phyloP scores from a whole-genome alignment of 2,888 invertebrate species.

The Leptinotarsa rubiginosa region DNA sequence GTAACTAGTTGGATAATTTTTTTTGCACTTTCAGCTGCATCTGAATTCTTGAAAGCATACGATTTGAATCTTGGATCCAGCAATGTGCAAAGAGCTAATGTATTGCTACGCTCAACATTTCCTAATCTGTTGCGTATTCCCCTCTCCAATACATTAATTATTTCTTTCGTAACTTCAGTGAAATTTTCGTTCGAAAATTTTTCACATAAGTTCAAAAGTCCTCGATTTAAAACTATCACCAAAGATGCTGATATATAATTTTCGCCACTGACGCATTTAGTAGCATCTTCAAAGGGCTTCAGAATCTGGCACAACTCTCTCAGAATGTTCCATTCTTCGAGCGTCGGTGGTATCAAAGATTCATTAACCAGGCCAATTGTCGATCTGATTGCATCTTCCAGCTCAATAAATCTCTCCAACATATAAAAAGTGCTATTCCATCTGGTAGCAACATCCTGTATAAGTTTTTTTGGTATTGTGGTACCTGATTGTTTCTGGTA shows the following conservation, averaged over 20 bases:
- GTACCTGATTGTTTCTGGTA: slow-evolving; percentile 28
- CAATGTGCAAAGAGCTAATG: slow-evolving; percentile 37
- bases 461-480: slow-evolving; percentile 31
- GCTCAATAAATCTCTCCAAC: slow-evolving; percentile 30
- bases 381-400: slow-evolving; percentile 30
- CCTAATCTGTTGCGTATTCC: slow-evolving; percentile 34
- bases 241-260: slow-evolving; percentile 46
- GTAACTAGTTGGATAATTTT: not conserved
- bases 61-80: slow-evolving; percentile 42
- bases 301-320: slow-evolving; percentile 28
- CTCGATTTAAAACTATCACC: slow-evolving; percentile 39
- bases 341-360: slow-evolving; percentile 20
- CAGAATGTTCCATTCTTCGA: slow-evolving; percentile 31
- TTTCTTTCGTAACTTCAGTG: not conserved
- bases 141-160: not conserved
- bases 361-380: slow-evolving; percentile 30
- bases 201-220: slow-evolving; percentile 41
- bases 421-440: slow-evolving; percentile 38
- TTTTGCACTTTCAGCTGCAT: not conserved
- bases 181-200: slow-evolving; percentile 5
- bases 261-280: slow-evolving; percentile 34
- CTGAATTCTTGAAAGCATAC: slow-evolving; percentile 30
- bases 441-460: slow-evolving; percentile 30
- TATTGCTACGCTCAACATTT: slow-evolving; percentile 19
- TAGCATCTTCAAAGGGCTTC: not conserved